A percentile compares a stretch with the other conserved stretches of the same genome.
phyloP scores from a whole-genome alignment of 1,140 invertebrate species.

The Scaptomyza hsui region DNA sequence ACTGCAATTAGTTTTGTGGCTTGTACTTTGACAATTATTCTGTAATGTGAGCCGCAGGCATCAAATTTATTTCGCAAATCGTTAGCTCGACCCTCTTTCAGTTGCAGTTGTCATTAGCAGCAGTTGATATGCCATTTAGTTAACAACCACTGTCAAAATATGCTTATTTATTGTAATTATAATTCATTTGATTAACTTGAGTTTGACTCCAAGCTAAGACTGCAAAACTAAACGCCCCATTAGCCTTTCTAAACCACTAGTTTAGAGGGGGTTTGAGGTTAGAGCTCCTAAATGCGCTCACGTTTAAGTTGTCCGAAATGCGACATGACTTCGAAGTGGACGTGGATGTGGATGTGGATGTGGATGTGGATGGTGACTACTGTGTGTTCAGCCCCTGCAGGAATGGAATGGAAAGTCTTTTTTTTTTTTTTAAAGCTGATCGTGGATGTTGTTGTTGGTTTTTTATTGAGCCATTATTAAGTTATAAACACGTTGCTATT shows the following conservation, averaged over 20 bases:
- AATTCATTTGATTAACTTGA: slow-evolving; percentile 79
- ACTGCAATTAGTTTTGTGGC: slow-evolving; percentile 1
- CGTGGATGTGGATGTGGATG: slow-evolving; percentile 7
- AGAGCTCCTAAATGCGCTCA: slow-evolving; percentile 61
- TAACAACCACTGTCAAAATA: slow-evolving; percentile 53
- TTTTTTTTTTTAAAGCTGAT: slow-evolving; percentile 17
- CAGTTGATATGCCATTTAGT: slow-evolving; percentile 49
- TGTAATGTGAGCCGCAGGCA: slow-evolving; percentile 5
- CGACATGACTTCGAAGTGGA: slow-evolving; percentile 44
- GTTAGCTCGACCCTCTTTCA: slow-evolving; percentile 15
- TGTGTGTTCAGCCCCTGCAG: slow-evolving; percentile 54
- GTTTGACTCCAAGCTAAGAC: slow-evolving; percentile 26
- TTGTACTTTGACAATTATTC: slow-evolving; percentile 16
- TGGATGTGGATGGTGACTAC: slow-evolving; percentile 41
- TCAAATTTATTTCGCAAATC: slow-evolving; percentile 6
- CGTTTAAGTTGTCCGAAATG: slow-evolving; percentile 73
- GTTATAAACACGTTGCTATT: slow-evolving; percentile 80
- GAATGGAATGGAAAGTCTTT: slow-evolving; percentile 66
- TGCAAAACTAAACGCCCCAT: slow-evolving; percentile 73
- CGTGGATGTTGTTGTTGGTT: slow-evolving; percentile 59
- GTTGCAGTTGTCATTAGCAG: slow-evolving; percentile 40
- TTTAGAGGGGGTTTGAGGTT: background rate
- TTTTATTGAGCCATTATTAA: slow-evolving; percentile 82
- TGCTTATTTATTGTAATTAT: slow-evolving; percentile 73
- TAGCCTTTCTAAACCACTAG: slow-evolving; percentile 73